Conservation (phyloP, 1,140 invertebrate genomes). For the Pentalonia nigronervosa region DNA sequence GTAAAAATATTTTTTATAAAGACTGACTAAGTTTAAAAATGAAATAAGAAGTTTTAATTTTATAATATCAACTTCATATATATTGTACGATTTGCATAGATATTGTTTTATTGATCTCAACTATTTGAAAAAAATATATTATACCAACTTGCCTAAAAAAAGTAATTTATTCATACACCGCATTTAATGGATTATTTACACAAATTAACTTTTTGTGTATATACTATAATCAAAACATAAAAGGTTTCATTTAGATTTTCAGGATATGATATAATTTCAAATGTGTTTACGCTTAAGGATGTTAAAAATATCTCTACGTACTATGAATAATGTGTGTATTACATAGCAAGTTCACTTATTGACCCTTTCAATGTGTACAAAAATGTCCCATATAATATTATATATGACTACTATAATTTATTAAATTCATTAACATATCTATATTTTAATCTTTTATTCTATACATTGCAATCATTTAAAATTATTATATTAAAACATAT, state of each 20-base stretch:
- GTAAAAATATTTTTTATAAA: neutral
- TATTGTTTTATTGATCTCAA: constrained; percentile 25
- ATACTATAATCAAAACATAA: constrained; percentile 21
- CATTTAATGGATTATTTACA: constrained; percentile 33
- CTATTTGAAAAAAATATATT: neutral
- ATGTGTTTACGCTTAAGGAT: constrained; percentile 4
- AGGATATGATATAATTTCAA: constrained; percentile 1
- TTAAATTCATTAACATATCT: neutral
- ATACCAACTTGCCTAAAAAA: neutral
- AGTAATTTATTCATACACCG: constrained; percentile 1
- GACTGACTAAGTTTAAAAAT: neutral
- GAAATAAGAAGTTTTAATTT: neutral
- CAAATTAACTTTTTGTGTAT: neutral
- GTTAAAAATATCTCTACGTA: neutral
- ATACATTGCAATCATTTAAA: too few relatives aligned
- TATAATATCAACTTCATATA: neutral
- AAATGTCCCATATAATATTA: neutral
- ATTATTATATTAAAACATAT: neutral
- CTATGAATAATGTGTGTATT: neutral
- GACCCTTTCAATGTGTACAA: neutral
- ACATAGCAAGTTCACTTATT: neutral
- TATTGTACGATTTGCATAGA: neutral
- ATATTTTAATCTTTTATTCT: neutral
- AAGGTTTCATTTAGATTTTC: constrained; percentile 27
- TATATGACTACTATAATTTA: neutral